Conservation (phyloP, 2,113 vertebrate genomes). For the Furnarius figulus region DNA sequence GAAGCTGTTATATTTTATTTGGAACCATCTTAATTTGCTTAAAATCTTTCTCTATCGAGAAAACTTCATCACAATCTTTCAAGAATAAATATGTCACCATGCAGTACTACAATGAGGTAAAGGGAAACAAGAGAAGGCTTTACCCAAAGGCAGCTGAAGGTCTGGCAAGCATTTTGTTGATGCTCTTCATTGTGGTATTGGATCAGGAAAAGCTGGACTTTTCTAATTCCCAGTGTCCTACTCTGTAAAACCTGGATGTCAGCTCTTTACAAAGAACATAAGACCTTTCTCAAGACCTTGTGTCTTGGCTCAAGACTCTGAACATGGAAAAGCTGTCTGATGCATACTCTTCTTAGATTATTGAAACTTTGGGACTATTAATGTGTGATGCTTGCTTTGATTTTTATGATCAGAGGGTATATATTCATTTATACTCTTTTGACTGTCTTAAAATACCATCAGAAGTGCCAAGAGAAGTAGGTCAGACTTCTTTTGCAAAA, state of each 20-base stretch:
- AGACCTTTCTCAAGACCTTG: not conserved
- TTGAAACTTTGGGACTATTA: not conserved
- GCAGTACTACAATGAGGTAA: not conserved
- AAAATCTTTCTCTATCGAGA: not conserved
- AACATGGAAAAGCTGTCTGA: not conserved
- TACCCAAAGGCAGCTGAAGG: not conserved
- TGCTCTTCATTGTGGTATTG: not conserved
- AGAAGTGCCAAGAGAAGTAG: not conserved
- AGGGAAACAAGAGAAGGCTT: not conserved
- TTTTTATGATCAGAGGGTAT: slow-evolving; percentile 29
- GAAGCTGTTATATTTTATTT: not conserved
- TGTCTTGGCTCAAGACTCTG: not conserved
- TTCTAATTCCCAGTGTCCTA: not conserved
- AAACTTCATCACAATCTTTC: not conserved
- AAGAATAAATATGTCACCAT: not conserved
- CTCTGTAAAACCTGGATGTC: not conserved
- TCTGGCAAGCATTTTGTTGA: not conserved
- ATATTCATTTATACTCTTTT: slow-evolving; percentile 2
- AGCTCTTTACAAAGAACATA: not conserved
- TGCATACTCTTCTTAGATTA: not conserved
- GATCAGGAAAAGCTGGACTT: not conserved
- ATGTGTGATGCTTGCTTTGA: not conserved
- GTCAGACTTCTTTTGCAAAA: slow-evolving; percentile 27
- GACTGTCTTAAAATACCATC: slow-evolving; percentile 9
- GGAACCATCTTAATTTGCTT: not conserved